Evolutionary conservation across 2,113 vertebrate species (phyloP).

Genomic region (Dromiciops gliroides): DNA sequence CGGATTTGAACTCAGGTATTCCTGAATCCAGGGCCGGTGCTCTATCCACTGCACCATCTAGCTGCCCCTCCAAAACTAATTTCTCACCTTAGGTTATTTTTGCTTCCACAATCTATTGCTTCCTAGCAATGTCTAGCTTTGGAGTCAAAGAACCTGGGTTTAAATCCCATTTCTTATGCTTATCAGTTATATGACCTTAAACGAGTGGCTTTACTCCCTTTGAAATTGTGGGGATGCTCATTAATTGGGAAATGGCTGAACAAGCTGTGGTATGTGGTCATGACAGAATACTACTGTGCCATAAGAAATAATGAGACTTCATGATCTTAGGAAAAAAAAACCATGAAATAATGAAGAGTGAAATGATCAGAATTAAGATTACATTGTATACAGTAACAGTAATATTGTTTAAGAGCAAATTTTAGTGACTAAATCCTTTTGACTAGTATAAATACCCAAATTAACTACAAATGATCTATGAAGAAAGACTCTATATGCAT

Average conservation of each 20-base stretch:
- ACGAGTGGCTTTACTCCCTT: not conserved
- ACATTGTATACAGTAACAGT: not conserved
- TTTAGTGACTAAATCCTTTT: too few species aligned
- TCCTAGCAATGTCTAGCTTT: not conserved
- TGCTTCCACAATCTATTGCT: not conserved
- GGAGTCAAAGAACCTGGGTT: not conserved
- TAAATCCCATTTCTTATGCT: not conserved
- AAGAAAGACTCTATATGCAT: too few species aligned
- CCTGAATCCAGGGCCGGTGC: too few species aligned
- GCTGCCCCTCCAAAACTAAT: too few species aligned
- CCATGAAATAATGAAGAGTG: not conserved
- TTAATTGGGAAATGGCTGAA: too few species aligned
- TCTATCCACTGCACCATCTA: too few species aligned
- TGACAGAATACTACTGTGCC: not conserved
- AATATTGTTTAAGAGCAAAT: not conserved
- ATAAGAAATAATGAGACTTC: not conserved
- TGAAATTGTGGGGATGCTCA: too few species aligned
- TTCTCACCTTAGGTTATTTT: not conserved
- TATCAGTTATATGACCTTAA: not conserved
- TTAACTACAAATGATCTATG: too few species aligned
- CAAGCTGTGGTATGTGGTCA: not conserved
- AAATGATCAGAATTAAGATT: not conserved
- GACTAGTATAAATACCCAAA: too few species aligned
- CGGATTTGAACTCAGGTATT: too few species aligned
- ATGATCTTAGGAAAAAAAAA: not conserved